Evolutionary conservation across 1,140 invertebrate species (phyloP).

Genomic region (Drosophila albomicans): DNA sequence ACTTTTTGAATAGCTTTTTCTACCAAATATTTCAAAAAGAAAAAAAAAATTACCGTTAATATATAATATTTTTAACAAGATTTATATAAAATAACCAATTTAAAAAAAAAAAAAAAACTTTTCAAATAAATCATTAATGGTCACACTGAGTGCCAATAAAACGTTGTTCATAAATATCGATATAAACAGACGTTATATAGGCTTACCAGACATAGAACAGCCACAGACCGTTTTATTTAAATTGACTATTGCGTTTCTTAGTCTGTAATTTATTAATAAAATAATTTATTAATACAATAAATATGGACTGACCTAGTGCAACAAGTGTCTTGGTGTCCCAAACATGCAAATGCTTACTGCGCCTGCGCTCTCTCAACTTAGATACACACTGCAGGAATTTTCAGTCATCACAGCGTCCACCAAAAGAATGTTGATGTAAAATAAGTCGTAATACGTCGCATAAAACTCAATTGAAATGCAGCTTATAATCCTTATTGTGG

Average conservation of each 20-base stretch:
- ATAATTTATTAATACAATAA: background rate
- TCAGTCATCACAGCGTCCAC: slow-evolving; percentile 28
- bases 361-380: slow-evolving; percentile 58
- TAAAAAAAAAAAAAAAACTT: too few species aligned
- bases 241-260: background rate
- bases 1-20: too few species aligned
- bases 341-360: slow-evolving; percentile 17
- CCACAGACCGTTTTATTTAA: background rate
- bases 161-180: too few species aligned
- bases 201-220: too few species aligned
- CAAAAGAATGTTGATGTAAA: slow-evolving; percentile 48
- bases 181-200: too few species aligned
- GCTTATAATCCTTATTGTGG: slow-evolving; percentile 31
- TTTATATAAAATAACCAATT: too few species aligned
- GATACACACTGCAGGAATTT: slow-evolving; percentile 73
- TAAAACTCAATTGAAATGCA: slow-evolving; percentile 45
- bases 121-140: too few species aligned
- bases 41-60: too few species aligned
- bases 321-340: slow-evolving; percentile 33
- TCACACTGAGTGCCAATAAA: too few species aligned
- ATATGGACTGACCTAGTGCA: slow-evolving; percentile 33
- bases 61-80: too few species aligned
- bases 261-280: background rate
- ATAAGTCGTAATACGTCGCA: background rate
- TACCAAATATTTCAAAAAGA: too few species aligned